Evolutionary conservation across 2,888 invertebrate genomes (phyloP).

Genomic region (Nemurella pictetii): DNA sequence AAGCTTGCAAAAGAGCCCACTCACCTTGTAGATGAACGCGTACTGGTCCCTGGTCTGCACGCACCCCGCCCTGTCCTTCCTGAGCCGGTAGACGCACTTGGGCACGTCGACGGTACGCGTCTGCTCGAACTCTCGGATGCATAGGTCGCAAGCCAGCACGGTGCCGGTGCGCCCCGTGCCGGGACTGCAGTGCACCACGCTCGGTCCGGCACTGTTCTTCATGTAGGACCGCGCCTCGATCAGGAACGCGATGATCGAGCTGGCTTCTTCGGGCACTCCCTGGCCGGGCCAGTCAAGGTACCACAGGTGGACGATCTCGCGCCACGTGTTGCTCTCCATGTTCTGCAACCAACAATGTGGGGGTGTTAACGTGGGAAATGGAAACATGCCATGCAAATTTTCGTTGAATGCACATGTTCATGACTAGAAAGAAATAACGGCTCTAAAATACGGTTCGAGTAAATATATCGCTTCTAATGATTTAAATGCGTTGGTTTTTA

Average conservation of each 20-base stretch:
- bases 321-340: conserved; percentile 76
- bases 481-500: no score
- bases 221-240: conserved; percentile 74
- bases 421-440: no score
- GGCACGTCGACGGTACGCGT: conserved; percentile 83
- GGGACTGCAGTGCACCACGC: conserved; percentile 84
- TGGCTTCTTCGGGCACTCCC: conserved; percentile 81
- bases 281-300: conserved; percentile 89
- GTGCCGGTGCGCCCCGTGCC: conserved; percentile 89
- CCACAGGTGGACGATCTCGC: conserved; percentile 91
- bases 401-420: no score
- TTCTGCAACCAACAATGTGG: no score
- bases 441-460: no score
- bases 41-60: conserved; percentile 92
- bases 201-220: conserved; percentile 64
- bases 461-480: no score
- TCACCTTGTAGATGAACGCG: conserved; percentile 86
- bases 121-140: conserved; percentile 83
- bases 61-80: conserved; percentile 85
- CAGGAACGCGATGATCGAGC: conserved; percentile 83
- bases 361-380: no score
- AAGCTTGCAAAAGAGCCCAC: no score
- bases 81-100: conserved; percentile 77
- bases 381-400: no score
- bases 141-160: conserved; percentile 81